Base-by-base conservation (phyloP, 2,113 vertebrate species). In the Geothlypis trichas region DNA sequence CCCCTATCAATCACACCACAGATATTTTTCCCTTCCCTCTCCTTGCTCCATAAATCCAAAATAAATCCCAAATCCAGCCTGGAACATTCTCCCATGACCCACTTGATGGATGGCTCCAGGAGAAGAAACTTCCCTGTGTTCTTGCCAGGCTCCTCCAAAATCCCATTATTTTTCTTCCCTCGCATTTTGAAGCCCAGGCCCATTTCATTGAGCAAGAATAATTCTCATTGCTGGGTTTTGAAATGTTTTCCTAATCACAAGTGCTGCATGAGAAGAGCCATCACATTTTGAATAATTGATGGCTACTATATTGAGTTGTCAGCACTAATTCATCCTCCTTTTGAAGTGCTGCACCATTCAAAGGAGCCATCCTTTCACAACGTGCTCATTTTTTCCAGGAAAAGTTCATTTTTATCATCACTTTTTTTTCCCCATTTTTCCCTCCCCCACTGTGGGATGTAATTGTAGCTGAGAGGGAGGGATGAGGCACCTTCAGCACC, bases 381-480 rank as follows among this genome's bases (percentile, higher is more conserved):
- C 85, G 11, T 23, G 66, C 93, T 90, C 89, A 54, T 88, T 89
- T 93, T 93, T 71, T 76, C 26, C 12, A 95, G 94, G 92, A 83
- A 90, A 94, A 96, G 95, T 97, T 97, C 97, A 93, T 98, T 98
- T 97, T 97, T 97, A 94, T 98, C 97, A 97, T 98, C 92, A 79
- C 80, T 91, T 95, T 90, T 95, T 74, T 27, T 62, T 2, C 2
- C 1, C 2, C 0, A 1, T 24, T 16, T 16, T 18, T 17, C 15
- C 31, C 28, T 24, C 52, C 59, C 26, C 28, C 14, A 6, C 62
- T 24, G 63, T 22, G 16, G 88, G 94, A 80, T 85, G 91, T 95
- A 96, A 97, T 97, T 97, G 96, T 68, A 31, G 18, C 83, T 93
- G 51, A 92, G 73, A 74, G 42, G 95, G 89, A 87, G 92, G 95